These are phyloP conservation scores for Stenodema calcarata DNA, from an alignment of 2,888 invertebrate genomes.

Conservation along the genomic window DNA sequence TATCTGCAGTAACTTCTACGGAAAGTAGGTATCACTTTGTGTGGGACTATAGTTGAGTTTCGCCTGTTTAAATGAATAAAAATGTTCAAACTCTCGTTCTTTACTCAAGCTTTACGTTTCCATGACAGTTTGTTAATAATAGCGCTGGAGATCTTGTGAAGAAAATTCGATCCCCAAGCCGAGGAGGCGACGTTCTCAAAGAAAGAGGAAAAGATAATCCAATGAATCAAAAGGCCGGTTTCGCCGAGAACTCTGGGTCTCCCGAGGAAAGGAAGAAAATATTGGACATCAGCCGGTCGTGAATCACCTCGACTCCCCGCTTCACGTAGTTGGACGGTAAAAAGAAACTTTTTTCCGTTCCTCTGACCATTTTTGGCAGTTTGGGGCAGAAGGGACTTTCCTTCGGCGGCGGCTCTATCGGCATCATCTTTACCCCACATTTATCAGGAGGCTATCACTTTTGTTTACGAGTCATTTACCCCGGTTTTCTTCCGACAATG, in stretches of 20 bases:
- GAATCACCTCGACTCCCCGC: neutral
- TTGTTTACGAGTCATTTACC: conserved; percentile 45
- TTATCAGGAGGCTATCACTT: conserved; percentile 42
- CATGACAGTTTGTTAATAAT: too few relatives aligned
- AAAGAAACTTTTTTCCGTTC: neutral
- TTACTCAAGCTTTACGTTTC: too few relatives aligned
- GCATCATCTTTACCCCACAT: conserved; percentile 24
- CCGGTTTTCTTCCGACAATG: conserved; percentile 13
- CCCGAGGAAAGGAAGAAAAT: neutral
- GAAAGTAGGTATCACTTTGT: too few relatives aligned
- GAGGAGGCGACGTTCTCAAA: neutral
- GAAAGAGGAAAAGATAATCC: neutral
- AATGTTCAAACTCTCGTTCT: too few relatives aligned
- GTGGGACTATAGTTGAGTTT: too few relatives aligned
- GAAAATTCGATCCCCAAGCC: neutral
- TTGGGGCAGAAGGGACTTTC: neutral
- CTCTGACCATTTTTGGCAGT: neutral
- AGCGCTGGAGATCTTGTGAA: too few relatives aligned
- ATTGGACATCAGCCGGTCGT: neutral
- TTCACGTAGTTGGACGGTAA: too few relatives aligned
- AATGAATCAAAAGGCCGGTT: neutral
- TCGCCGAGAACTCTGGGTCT: neutral
- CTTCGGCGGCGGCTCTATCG: neutral
- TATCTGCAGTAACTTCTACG: too few relatives aligned
- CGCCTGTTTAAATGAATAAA: too few relatives aligned